Evolutionary conservation across 2,888 invertebrate species (phyloP), one percentile per base, ranked within the genome.

Genomic region (Rugalucina vietnamica): DNA sequence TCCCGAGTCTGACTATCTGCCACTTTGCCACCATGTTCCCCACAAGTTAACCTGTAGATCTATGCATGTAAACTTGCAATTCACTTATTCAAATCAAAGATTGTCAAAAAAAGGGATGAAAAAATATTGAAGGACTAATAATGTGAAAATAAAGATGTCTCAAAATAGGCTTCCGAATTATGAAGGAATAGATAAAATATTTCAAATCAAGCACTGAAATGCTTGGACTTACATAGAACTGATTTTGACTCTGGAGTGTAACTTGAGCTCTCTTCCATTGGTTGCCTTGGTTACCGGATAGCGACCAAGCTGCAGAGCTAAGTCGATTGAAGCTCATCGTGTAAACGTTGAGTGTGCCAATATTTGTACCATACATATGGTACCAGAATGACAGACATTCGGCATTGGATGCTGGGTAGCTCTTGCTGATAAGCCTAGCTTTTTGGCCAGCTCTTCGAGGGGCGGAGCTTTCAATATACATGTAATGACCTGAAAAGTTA

Each of bases 321-420:
- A 91, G 87, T 1, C 71, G 79, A 39, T 82, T 86, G 54, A 77
- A 87, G 34, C 84, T 79, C 37, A 85, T 89, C 14, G 89, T 29
- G 75, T 93, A 93, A 29, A 93, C 90, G 81, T 90, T 92, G 12
- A 93, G 87, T 0, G 90, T 89, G 21, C 92, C 93, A 27, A 93
- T 91, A 50, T 88, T 85, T 0, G 81, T 39, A 34, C 94, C 94
- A 78, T 91, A 89, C 93, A 94, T 94, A 89, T 93, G 92, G 81
- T 93, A 94, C 91, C 90, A 94, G 90, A 93, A 93, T 18, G 87
- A 84, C n/a, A 94, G 87, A 82, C 94, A 94, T 69, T 85, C 80
- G n/a, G 88, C 89, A 76, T 84, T 86, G 1, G 91, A 88, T 21
- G 90, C 83, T 2, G 89, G 89, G 57, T 90, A 90, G 5, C 84